A percentile compares a stretch with the other conserved stretches of the same genome.
Evolutionary conservation across 2,113 vertebrate genomes (phyloP).

Genomic region (Theropithecus gelada): DNA sequence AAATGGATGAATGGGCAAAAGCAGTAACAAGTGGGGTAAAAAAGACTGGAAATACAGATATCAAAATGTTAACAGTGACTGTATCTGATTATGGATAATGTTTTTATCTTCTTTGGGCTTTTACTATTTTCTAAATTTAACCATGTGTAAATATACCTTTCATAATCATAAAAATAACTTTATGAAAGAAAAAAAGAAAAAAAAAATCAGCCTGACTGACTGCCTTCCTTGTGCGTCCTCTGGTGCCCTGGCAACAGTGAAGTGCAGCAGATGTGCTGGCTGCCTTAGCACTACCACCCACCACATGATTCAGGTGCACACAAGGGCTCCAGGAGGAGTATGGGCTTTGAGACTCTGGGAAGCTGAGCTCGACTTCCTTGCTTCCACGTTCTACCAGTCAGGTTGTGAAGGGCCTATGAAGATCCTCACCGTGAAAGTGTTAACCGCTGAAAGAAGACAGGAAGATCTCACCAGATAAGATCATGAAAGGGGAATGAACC

Average conservation of each 20-base stretch:
- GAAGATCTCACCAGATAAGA: conserved; percentile 28
- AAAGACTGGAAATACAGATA: conserved; percentile 20
- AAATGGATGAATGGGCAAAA: conserved; percentile 1
- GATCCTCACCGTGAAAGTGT: background rate
- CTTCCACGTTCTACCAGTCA: background rate
- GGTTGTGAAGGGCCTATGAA: background rate
- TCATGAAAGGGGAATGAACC: conserved; percentile 41
- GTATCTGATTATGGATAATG: background rate
- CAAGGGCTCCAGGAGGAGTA: background rate
- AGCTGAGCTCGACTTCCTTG: background rate
- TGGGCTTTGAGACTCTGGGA: background rate
- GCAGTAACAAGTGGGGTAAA: background rate
- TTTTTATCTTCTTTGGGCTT: conserved; percentile 32
- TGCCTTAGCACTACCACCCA: background rate
- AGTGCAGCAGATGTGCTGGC: background rate
- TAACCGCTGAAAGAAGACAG: background rate
- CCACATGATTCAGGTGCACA: background rate
- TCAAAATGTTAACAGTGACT: background rate
- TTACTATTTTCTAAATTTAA: conserved; percentile 29
- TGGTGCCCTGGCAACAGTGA: background rate
- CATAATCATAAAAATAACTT: background rate
- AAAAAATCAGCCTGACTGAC: background rate
- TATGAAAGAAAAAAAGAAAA: background rate
- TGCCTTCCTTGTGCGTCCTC: background rate
- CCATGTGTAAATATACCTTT: background rate